Evolutionary conservation across 30 jellyfish, hydroid and myxozoan species (phyloP).

Genomic region (Haliclystus octoradiatus): DNA sequence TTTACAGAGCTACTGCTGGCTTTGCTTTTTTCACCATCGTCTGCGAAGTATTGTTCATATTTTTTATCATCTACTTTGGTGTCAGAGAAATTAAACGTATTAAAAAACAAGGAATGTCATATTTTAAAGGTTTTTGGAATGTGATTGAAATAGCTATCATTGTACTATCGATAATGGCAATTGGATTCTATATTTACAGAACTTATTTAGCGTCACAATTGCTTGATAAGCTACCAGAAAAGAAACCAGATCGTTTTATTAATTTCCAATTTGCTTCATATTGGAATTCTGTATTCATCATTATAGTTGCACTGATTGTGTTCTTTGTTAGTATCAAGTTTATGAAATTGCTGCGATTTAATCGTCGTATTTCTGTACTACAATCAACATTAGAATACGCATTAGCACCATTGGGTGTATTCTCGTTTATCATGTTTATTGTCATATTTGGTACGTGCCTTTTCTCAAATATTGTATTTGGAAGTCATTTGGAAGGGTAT

Average conservation of each 20-base stretch:
- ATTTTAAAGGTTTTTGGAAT: constrained; percentile 89
- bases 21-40: constrained; percentile 56
- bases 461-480: constrained; percentile 73
- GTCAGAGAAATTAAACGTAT: constrained; percentile 54
- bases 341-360: constrained; percentile 78
- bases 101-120: constrained; percentile 37
- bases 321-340: constrained; percentile 88
- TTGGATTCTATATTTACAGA: constrained; percentile 70
- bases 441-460: constrained; percentile 47
- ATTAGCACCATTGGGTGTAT: constrained; percentile 83
- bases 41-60: constrained; percentile 74
- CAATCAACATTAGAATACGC: constrained; percentile 76
- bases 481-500: constrained; percentile 69
- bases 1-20: constrained; percentile 76
- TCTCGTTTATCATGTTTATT: constrained; percentile 71
- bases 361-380: constrained; percentile 83
- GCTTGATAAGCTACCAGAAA: constrained; percentile 58
- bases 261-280: constrained; percentile 94
- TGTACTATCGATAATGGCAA: constrained; percentile 69
- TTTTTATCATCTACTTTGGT: constrained; percentile 46
- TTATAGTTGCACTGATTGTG: constrained; percentile 69
- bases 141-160: constrained; percentile 60
- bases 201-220: constrained; percentile 64
- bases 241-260: constrained; percentile 66
- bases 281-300: constrained; percentile 65